phyloP scores from a whole-genome alignment of 2,113 vertebrate species.

The Saimiri boliviensis region DNA sequence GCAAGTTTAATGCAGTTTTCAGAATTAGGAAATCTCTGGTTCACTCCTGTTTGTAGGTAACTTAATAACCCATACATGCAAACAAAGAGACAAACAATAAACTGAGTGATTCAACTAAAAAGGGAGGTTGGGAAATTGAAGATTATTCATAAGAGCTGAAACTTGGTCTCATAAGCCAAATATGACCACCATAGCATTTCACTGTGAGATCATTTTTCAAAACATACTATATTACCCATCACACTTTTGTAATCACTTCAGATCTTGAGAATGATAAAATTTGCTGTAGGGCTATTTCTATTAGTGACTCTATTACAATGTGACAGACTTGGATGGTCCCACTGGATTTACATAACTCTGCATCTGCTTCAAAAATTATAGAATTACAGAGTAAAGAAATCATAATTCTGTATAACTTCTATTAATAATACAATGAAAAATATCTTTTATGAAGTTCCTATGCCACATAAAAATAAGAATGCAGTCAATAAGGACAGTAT shows the following conservation, averaged over 20 bases:
- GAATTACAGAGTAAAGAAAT: conserved; percentile 47
- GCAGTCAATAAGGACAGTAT: neutral
- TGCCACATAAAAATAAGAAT: conserved; percentile 25
- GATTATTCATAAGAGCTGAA: neutral
- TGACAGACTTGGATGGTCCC: conserved; percentile 68
- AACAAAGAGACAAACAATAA: neutral
- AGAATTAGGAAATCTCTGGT: neutral
- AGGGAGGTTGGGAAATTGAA: neutral
- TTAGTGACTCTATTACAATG: conserved; percentile 75
- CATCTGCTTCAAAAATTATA: conserved; percentile 64
- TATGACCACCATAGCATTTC: conserved; percentile 1
- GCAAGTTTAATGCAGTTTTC: neutral
- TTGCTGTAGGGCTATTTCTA: conserved; percentile 70
- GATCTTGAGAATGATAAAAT: conserved; percentile 71
- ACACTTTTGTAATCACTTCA: conserved; percentile 73
- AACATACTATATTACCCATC: conserved; percentile 68
- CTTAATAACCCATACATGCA: neutral
- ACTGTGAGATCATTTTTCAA: conserved; percentile 54
- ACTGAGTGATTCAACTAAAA: neutral
- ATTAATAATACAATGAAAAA: conserved; percentile 32
- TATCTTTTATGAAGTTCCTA: neutral
- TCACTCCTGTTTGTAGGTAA: neutral
- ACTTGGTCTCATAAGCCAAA: neutral
- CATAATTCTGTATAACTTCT: conserved; percentile 16
- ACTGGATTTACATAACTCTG: conserved; percentile 64